A percentile compares a stretch with the other conserved stretches of the same genome.
These are phyloP conservation scores for Platycnemis pennipes DNA, from an alignment of 2,888 invertebrate species.

Conservation along the genomic window DNA sequence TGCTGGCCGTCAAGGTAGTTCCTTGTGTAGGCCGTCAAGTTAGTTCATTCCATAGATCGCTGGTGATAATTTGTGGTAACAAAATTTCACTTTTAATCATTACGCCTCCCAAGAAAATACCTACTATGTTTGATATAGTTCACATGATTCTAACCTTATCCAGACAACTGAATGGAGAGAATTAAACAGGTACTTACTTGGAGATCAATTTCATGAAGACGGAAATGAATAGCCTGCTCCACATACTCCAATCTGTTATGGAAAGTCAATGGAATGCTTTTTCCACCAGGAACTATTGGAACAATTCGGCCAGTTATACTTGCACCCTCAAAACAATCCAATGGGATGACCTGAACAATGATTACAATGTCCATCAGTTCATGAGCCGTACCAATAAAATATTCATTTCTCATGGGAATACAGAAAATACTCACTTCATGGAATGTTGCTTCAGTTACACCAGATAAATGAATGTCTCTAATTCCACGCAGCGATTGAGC, in stretches of 20 bases:
- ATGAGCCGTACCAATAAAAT: background rate
- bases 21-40: too few relatives aligned
- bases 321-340: conserved; percentile 84
- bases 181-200: conserved; percentile 80
- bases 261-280: conserved; percentile 82
- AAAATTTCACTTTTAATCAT: too few relatives aligned
- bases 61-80: too few relatives aligned
- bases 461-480: conserved; percentile 82
- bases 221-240: conserved; percentile 82
- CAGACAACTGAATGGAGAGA: too few relatives aligned
- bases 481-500: conserved; percentile 83
- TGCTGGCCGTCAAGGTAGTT: too few relatives aligned
- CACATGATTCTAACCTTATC: too few relatives aligned
- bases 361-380: background rate
- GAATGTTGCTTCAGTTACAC: conserved; percentile 82
- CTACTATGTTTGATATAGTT: too few relatives aligned
- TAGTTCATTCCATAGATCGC: too few relatives aligned
- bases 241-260: conserved; percentile 83
- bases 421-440: conserved; percentile 78
- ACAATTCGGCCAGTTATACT: conserved; percentile 83
- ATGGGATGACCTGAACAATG: conserved; percentile 80
- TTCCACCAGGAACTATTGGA: conserved; percentile 83
- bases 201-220: conserved; percentile 83
- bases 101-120: too few relatives aligned
- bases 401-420: background rate